Evolutionary conservation across 92 coral and sea anemone species (phyloP).

Genomic region (Epizoanthus fatuus): DNA sequence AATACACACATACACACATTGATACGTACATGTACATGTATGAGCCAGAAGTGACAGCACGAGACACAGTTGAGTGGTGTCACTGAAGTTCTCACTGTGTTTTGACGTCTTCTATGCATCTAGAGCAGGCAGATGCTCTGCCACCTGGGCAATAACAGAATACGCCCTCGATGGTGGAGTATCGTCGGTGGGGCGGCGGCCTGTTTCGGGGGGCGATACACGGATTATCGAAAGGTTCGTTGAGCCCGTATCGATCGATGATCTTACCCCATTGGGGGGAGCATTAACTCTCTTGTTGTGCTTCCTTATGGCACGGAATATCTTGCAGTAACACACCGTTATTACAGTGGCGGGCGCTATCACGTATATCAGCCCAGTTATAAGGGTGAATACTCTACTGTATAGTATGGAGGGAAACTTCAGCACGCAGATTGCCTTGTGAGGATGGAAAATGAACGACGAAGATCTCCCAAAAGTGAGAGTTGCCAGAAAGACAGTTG

Average conservation of each 20-base stretch:
- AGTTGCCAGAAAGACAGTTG: constrained; percentile 50
- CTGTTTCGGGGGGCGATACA: not conserved
- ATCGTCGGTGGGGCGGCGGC: not conserved
- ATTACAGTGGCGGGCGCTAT: constrained; percentile 75
- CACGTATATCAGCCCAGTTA: constrained; percentile 67
- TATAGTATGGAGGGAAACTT: constrained; percentile 32
- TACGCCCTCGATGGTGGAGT: not conserved
- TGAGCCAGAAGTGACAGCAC: no score
- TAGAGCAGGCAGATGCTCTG: no score
- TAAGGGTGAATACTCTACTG: constrained; percentile 64
- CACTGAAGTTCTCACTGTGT: no score
- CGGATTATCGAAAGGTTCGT: constrained; percentile 19
- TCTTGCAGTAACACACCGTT: constrained; percentile 71
- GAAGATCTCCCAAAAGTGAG: constrained; percentile 58
- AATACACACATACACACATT: not conserved
- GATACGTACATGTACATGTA: not conserved
- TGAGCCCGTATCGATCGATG: constrained; percentile 33
- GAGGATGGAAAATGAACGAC: constrained; percentile 71
- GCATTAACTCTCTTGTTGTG: constrained; percentile 60
- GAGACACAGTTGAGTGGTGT: no score
- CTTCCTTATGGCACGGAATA: constrained; percentile 62
- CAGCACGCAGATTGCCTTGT: constrained; percentile 78
- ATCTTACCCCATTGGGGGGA: not conserved
- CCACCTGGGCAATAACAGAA: not conserved
- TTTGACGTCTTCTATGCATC: no score